Percentiles rank a stretch among this genome's conserved stretches.
Evolutionary conservation across 2,888 invertebrate genomes (phyloP).

Genomic region (Nowickia ferox): DNA sequence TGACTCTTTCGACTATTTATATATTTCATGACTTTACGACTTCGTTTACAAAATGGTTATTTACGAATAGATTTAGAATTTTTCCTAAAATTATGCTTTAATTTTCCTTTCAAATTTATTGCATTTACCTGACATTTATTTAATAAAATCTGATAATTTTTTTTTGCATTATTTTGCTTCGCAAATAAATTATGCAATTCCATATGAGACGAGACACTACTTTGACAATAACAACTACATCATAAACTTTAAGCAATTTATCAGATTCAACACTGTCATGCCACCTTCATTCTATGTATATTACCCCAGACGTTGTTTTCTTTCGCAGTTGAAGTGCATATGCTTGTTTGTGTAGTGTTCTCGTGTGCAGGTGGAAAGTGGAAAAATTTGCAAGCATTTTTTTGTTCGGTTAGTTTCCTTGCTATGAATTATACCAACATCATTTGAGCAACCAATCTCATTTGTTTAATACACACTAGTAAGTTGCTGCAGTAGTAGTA

Average conservation of each 20-base stretch:
- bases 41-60: background rate
- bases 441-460: conserved; percentile 66
- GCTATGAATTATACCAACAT: conserved; percentile 59
- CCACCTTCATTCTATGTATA: background rate
- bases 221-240: conserved; percentile 68
- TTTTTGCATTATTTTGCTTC: conserved; percentile 5
- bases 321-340: conserved; percentile 5
- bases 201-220: conserved; percentile 69
- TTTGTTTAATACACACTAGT: conserved; percentile 64
- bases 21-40: no score
- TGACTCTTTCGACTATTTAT: background rate
- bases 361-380: conserved; percentile 23
- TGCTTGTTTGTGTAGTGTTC: background rate
- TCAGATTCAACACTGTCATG: conserved; percentile 57
- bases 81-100: conserved; percentile 15
- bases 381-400: conserved; percentile 11
- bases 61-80: background rate
- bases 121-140: conserved; percentile 46
- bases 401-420: background rate
- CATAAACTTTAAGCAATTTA: conserved; percentile 69
- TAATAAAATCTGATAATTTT: conserved; percentile 23
- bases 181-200: conserved; percentile 64
- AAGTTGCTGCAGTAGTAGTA: conserved; percentile 2
- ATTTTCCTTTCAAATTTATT: conserved; percentile 32
- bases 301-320: background rate